phyloP scores from a whole-genome alignment of 2,113 vertebrate species.

The Cochlearius cochlearius region DNA sequence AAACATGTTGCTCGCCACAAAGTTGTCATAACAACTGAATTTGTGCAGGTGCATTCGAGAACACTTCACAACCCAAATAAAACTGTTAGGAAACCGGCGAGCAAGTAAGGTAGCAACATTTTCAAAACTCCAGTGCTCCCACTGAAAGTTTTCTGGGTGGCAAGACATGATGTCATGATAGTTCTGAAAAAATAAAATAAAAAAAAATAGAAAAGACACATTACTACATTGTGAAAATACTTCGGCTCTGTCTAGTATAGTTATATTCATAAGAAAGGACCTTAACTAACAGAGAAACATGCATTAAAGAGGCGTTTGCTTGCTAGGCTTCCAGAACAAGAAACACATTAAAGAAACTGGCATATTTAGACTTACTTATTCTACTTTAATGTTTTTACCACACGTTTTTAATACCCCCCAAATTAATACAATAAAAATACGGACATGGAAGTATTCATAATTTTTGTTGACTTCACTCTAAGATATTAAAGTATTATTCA shows the following conservation, averaged over 20 bases:
- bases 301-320: rapidly evolving
- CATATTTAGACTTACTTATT: not conserved
- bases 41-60: slow-evolving; percentile 95
- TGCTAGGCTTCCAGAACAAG: not conserved
- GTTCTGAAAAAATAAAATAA: slow-evolving; percentile 77
- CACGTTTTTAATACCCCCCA: not conserved
- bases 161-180: slow-evolving; percentile 89
- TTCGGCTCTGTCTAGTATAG: not conserved
- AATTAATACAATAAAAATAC: not conserved
- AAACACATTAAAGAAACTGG: not conserved
- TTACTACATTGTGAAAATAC: not conserved
- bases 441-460: not conserved
- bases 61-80: slow-evolving; percentile 91
- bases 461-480: not conserved
- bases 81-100: slow-evolving; percentile 81
- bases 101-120: slow-evolving; percentile 82
- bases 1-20: slow-evolving; percentile 94
- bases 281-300: not conserved
- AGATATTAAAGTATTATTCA: not conserved
- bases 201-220: not conserved
- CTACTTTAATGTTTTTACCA: not conserved
- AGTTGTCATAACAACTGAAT: slow-evolving; percentile 96
- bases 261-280: not conserved
- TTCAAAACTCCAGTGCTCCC: slow-evolving; percentile 93
- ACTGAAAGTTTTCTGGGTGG: slow-evolving; percentile 89